Conservation (phyloP, 2,797 vertebrate species). For the Gallinago nigripennis region DNA sequence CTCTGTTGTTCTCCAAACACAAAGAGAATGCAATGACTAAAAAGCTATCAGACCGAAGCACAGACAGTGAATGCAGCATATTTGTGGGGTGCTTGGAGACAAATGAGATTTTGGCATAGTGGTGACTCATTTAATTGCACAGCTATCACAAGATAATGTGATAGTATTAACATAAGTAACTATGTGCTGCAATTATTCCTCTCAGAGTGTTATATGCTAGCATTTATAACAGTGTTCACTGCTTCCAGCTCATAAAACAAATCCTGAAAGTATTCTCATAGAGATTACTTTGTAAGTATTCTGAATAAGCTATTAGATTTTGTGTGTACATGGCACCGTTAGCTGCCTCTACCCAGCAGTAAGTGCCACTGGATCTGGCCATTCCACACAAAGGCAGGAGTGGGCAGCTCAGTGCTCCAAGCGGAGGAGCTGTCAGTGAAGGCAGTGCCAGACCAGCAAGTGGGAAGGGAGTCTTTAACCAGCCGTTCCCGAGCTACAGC, state of each 20-base stretch:
- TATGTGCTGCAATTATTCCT: constrained; percentile 52
- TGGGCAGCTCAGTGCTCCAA: neutral
- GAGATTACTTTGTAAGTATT: constrained; percentile 2
- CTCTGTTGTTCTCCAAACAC: constrained; percentile 47
- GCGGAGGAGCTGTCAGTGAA: neutral
- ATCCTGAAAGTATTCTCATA: neutral
- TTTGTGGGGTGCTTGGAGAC: constrained; percentile 55
- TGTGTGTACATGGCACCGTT: neutral
- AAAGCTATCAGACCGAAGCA: constrained; percentile 36
- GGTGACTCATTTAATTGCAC: constrained; percentile 65
- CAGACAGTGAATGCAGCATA: constrained; percentile 27
- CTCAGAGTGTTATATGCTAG: neutral
- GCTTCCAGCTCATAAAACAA: constrained; percentile 27
- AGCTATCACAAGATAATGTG: constrained; percentile 68
- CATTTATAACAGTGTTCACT: neutral
- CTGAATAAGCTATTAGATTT: neutral
- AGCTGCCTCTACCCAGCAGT: neutral
- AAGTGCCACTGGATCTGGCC: neutral
- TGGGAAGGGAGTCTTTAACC: neutral
- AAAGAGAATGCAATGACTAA: constrained; percentile 31
- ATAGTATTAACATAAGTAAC: constrained; percentile 65
- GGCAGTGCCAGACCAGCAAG: neutral
- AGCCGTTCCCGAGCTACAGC: fast-evolving
- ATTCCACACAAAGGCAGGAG: neutral
- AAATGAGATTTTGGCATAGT: constrained; percentile 53